Base-by-base conservation (phyloP, 2,113 vertebrate genomes). In the Smithornis capensis region DNA sequence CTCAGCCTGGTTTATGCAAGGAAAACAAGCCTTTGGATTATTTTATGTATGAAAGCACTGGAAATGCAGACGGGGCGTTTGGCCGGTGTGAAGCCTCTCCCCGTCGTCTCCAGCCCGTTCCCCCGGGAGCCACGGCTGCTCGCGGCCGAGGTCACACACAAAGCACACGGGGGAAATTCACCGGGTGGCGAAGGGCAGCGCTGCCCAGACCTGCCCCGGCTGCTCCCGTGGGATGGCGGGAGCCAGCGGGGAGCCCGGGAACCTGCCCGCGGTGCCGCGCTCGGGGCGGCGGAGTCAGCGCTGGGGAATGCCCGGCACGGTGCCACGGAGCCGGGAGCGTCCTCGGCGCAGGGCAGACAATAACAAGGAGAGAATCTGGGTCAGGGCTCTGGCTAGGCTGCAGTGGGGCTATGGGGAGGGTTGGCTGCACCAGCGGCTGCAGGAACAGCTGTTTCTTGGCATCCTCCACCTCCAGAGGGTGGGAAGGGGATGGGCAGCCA, bases 311-410 rank as follows among this genome's bases (percentile, higher is more conserved):
- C 16, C 47, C 83, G 17, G 89, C 24, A 2, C 21, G 28, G 73
- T 12, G 90, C 92, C 17, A 17, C 23, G 70, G 47, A 28, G 49
- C 27, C 38, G 5, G 93, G 64, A 95, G 92, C 16, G 86, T 44
- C 77, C 78, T 10, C 25, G 45, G 65, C 9, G 5, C 25, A 1
- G 45, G 73, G 5, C 35, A 42, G 50, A 31, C 79, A 90, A 94
- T 47, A 9, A 90, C 93, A 86, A 4, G 77, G 56, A 81, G 89
- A 1, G 56, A 95, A 95, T 92, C 69, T 92, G 92, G 96, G 96
- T 92, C 96, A 95, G 64, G 63, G 55, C 73, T 75, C 29, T 12
- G 63, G 19, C 67, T 83, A 71, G 23, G 82, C 60, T 52, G 47
- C 1, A 9, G 38, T 45, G 27, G 57, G 38, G 64, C 74, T 80